Base-by-base conservation (phyloP, 2,888 invertebrate genomes). In the Cremastobaeus sp. region DNA sequence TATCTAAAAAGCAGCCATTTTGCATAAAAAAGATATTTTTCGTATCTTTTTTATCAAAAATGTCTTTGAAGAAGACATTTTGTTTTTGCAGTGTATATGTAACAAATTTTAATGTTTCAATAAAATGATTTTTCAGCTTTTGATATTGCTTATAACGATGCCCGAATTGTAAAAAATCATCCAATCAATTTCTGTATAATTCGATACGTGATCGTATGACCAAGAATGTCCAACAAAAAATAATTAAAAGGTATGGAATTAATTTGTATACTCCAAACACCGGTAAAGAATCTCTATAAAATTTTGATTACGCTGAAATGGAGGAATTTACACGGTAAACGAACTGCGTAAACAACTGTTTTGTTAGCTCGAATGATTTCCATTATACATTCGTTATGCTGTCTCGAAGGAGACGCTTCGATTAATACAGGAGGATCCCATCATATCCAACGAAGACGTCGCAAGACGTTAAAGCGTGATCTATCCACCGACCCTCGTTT, bases 311-410 rank as follows among this genome's bases (percentile, higher is more conserved):
- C 43, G 43, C 37, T 25, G 14, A 52, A 65, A 52, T 64, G 48
- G 48, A 48, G 47, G 43, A 70, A 62, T 70, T 70, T 55, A 64
- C 57, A 62, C 54, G 69, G 64, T 50, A 70, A 68, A 71, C 76
- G 70, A 79, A 83, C 82, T 85, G 80, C 82, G 81, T 84, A 85
- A 86, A 86, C 86, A 83, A 82, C 81, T 78, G 76, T 83, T 85
- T 85, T 84, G 83, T 84, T 79, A 77, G 73, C 78, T 76, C 82
- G 83, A 83, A 81, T 83, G 81, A 86, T 86, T 86, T 85, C 83
- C 83, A 85, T 86, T 85, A 84, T 81, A 76, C 59, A 86, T 87
- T 85, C 83, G 86, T 80, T 76, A 83, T 83, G 86, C 78, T 76
- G 74, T 72, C 77, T 81, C 78, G 77, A 77, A 82, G 78, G 77